Evolutionary conservation across 2,113 vertebrate genomes (phyloP), one percentile per base, ranked within the genome.

Genomic region (Fukomys damarensis): DNA sequence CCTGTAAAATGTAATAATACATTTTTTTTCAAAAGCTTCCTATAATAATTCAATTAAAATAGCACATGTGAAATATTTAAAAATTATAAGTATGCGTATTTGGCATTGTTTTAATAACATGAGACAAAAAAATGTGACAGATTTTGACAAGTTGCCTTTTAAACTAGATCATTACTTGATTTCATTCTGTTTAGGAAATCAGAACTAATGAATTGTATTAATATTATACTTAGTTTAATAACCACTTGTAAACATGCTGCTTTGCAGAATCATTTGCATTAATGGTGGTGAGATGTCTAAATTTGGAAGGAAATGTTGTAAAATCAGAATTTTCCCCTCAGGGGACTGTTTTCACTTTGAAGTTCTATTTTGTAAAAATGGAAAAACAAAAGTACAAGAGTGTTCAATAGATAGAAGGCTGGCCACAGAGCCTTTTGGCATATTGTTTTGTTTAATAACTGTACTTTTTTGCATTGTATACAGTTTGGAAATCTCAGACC

Each of bases 131-230:
- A 93, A 74, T 80, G 19, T 91, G 72, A 94, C 86, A 95, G n/a
- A 89, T 95, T 95, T 93, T 92, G 84, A 63, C 72, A 96, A 83
- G 82, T 86, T 94, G 86, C 76, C 83, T 96, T 95, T 94, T 90
- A 94, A 98, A 97, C 41, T 95, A 95, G 96, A 96, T 88, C 93
- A 97, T 96, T 85, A 93, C 84, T 94, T 95, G 74, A 96, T 84
- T 58, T 90, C 76, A 68, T 90, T 82, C 76, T 87, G 0, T 92
- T 98, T 96, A 92, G 84, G 94, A 95, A 87, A 93, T 94, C 54
- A 95, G 80, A 94, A 86, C 76, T 58, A 56, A 61, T 46, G 49
- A 81, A 9, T 97, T 96, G 0, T 81, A 28, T 97, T 96, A 92
- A 83, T 93, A 93, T 93, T 1, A 65, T 94, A 96, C 38, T 98